Percentiles rank a stretch among this genome's conserved stretches.
Conservation (phyloP, 2,888 invertebrate genomes). For the Oligia strigilis region DNA sequence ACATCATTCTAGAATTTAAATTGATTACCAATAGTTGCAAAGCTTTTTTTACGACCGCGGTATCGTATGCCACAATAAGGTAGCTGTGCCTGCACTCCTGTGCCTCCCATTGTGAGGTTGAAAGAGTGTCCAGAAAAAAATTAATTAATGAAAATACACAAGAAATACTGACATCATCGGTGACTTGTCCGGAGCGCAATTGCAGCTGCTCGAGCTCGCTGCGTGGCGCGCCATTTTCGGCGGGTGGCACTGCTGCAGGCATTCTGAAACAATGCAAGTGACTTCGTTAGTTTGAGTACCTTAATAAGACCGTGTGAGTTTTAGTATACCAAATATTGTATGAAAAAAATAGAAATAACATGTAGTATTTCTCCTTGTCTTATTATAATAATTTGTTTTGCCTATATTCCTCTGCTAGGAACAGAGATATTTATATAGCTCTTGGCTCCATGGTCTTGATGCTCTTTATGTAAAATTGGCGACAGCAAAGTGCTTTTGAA, state of each 20-base stretch:
- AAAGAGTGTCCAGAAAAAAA: too few relatives aligned
- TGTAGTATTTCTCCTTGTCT: not conserved
- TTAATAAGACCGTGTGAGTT: too few relatives aligned
- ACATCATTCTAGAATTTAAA: not conserved
- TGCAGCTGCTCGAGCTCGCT: conserved; percentile 97
- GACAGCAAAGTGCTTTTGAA: not conserved
- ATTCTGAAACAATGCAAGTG: conserved; percentile 88
- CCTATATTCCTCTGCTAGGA: not conserved
- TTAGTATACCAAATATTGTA: not conserved
- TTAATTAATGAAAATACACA: not conserved
- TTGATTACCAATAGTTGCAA: not conserved
- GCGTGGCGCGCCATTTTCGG: conserved; percentile 93
- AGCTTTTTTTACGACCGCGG: not conserved
- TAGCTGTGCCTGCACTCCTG: not conserved
- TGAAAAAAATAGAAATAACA: not conserved
- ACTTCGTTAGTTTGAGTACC: conserved; percentile 1
- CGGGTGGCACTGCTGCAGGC: conserved; percentile 91
- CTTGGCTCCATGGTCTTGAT: not conserved
- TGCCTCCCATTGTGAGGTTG: not conserved
- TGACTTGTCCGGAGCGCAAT: conserved; percentile 95
- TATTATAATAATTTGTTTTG: not conserved
- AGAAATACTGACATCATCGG: conserved; percentile 94
- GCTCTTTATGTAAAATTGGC: not conserved
- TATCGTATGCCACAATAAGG: not conserved
- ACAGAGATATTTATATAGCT: not conserved